phyloP scores from a whole-genome alignment of 2,888 invertebrate species.

The Operophtera brumata region DNA sequence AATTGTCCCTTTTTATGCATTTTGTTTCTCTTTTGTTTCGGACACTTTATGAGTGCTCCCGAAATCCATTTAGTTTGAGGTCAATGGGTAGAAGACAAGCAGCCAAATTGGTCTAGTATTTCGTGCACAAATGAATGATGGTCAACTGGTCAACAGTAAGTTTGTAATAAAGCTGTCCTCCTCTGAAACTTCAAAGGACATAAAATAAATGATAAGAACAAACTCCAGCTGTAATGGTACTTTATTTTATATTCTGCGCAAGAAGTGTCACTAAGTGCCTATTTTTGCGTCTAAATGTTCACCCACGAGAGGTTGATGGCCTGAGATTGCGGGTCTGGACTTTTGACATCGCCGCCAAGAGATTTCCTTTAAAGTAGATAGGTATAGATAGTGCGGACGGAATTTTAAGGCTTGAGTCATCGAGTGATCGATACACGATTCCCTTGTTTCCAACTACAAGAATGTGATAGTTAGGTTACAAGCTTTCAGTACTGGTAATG shows the following conservation, averaged over 20 bases:
- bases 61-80: too few species aligned
- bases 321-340: conserved; percentile 38
- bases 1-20: too few species aligned
- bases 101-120: too few species aligned
- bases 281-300: conserved; percentile 36
- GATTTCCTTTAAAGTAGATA: conserved; percentile 37
- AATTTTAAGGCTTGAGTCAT: conserved; percentile 38
- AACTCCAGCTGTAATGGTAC: conserved; percentile 22
- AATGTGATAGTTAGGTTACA: too few species aligned
- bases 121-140: too few species aligned
- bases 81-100: too few species aligned
- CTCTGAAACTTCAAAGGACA: conserved; percentile 6
- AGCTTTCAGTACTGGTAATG: too few species aligned
- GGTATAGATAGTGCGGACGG: conserved; percentile 36
- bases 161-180: not conserved
- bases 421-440: conserved; percentile 20
- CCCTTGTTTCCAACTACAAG: conserved; percentile 7
- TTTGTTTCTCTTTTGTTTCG: too few species aligned
- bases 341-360: conserved; percentile 41
- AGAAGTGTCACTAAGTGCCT: conserved; percentile 33
- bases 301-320: conserved; percentile 45
- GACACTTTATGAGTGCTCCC: too few species aligned
- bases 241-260: conserved; percentile 30
- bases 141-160: too few species aligned
- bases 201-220: conserved; percentile 18